Base-by-base conservation (phyloP, 2,113 vertebrate genomes). In the Malurus elegans region DNA sequence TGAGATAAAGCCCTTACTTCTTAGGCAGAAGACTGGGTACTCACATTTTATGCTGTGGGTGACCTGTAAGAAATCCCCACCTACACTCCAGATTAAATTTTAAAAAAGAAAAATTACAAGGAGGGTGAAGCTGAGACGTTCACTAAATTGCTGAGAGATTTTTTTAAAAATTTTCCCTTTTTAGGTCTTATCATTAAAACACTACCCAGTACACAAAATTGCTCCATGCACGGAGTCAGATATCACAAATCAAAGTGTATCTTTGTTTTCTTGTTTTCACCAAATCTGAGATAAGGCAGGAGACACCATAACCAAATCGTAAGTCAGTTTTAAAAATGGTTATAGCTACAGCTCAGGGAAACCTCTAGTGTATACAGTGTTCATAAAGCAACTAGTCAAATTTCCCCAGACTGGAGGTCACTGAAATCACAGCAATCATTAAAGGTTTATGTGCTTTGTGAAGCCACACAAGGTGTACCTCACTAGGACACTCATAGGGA, bases 401-500 rank as follows among this genome's bases (percentile, higher is more conserved):
- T 45, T 73, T 74, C 36, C 17, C 23, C 4, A 3, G 38, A 18
- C 1, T 28, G 8, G 20, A 36, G 56, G 79, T 83, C 61, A 50
- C 29, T 53, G 31, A 66, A 75, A 70, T 56, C 36, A 38, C 26
- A 47, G 8, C 14, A 51, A 25, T 21, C 7, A 10, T 44, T 51
- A 70, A 74, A 50, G 14, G 7, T 89, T 70, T 64, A 9, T 48
- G 18, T 70, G 2, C 47, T 69, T 66, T 29, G 7, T n/a, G 61
- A 60, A 60, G 29, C 29, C 8, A n/a, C 29, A 51, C 1, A 67
- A 66, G 25, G 7, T 1, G 6, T 18, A 53, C 7, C 50, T 80
- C 2, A 0, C 2, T 3, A 48, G 17, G 32, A 56, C 18, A n/a
- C 1, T 9, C 17, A 51, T 12, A 54, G 28, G 25, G 13, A 12